Percentiles rank a stretch among this genome's conserved stretches.
These are phyloP conservation scores for Ischnura elegans DNA, from an alignment of 2,888 invertebrate genomes.

Conservation along the genomic window DNA sequence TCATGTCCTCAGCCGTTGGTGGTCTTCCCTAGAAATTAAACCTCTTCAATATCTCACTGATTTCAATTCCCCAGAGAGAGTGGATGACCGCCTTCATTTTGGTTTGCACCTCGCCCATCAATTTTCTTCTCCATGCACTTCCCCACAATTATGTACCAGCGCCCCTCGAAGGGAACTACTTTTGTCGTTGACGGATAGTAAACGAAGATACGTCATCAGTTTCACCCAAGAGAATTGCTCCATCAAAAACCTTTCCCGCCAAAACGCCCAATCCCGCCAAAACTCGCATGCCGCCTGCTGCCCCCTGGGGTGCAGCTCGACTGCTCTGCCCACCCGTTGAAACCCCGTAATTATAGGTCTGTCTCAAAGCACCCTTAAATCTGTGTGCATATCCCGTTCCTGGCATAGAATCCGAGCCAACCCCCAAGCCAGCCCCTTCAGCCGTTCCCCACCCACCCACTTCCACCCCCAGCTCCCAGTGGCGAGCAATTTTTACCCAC, in stretches of 20 bases:
- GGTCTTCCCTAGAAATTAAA: too few species aligned
- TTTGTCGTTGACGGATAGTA: neutral
- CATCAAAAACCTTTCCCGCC: neutral
- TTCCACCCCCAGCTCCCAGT: neutral
- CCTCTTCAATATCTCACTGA: too few species aligned
- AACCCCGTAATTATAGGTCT: neutral
- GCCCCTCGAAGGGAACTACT: neutral
- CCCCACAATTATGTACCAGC: too few species aligned
- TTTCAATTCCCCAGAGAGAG: too few species aligned
- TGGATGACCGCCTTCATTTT: too few species aligned
- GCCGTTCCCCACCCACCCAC: neutral
- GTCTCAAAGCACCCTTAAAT: slow-evolving; percentile 15
- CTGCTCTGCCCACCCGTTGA: neutral
- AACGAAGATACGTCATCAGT: neutral
- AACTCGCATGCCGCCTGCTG: neutral
- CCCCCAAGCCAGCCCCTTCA: neutral
- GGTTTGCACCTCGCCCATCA: too few species aligned
- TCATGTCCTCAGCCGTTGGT: too few species aligned
- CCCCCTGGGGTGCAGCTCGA: too few species aligned
- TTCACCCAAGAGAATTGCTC: neutral
- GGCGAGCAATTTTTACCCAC: neutral
- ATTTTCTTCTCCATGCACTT: too few species aligned
- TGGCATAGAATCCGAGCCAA: neutral
- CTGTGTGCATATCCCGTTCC: neutral
- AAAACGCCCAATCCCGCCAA: neutral